phyloP scores from a whole-genome alignment of 92 coral and sea anemone genomes.

The Anthopleura xanthogrammica region DNA sequence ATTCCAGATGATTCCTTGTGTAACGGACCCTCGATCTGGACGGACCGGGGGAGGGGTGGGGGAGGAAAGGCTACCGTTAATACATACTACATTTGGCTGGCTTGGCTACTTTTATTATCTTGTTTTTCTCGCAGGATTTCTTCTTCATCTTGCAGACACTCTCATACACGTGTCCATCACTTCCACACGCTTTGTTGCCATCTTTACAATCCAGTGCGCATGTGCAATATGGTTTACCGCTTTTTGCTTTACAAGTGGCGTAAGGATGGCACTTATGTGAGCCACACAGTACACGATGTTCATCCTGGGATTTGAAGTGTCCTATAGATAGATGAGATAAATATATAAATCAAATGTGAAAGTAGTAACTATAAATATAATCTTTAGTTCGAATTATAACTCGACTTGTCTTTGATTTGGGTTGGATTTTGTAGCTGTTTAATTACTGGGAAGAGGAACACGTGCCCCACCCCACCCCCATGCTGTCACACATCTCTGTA shows the following conservation, averaged over 20 bases:
- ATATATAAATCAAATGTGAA: too few relatives aligned
- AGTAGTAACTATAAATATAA: too few relatives aligned
- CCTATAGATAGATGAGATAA: not conserved
- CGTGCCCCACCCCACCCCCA: too few relatives aligned
- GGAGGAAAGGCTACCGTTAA: not conserved
- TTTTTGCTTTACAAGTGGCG: constrained; percentile 18
- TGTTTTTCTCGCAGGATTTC: constrained; percentile 12
- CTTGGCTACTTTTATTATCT: constrained; percentile 16
- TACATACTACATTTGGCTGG: not conserved
- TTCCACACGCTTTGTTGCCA: constrained; percentile 12
- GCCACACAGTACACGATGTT: constrained; percentile 16
- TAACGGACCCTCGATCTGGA: not conserved
- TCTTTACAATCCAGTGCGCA: constrained; percentile 17
- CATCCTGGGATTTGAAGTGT: not conserved
- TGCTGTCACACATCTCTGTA: too few relatives aligned
- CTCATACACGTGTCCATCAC: constrained; percentile 11
- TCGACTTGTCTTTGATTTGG: too few relatives aligned
- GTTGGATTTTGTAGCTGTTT: not conserved
- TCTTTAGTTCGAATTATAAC: too few relatives aligned
- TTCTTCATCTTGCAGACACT: constrained; percentile 8
- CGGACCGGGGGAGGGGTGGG: not conserved
- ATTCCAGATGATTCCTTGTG: not conserved
- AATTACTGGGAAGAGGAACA: not conserved
- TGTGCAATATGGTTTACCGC: constrained; percentile 15
- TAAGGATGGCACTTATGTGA: constrained; percentile 26